A percentile compares a stretch with the other conserved stretches of the same genome.
phyloP scores from a whole-genome alignment of 2,888 invertebrate genomes.

The Limnephilus lunatus region DNA sequence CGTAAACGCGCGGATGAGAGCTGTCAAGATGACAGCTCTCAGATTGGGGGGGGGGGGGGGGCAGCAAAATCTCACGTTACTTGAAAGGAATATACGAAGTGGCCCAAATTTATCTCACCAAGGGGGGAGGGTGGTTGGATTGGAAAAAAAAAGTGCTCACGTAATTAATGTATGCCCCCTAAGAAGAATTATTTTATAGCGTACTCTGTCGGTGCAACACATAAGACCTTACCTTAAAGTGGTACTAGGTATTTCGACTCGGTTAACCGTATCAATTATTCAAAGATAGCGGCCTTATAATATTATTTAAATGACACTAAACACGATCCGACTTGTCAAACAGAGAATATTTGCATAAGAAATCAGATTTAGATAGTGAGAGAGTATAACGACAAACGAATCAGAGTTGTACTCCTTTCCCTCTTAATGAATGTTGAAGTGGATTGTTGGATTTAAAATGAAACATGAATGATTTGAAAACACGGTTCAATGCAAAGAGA shows the following conservation, averaged over 20 bases:
- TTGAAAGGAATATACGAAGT: too few relatives aligned
- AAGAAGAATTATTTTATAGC: too few relatives aligned
- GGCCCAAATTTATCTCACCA: too few relatives aligned
- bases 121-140: too few relatives aligned
- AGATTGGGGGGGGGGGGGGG: too few relatives aligned
- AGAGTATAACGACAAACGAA: background rate
- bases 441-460: background rate
- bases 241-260: background rate
- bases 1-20: too few relatives aligned
- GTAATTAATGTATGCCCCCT: too few relatives aligned
- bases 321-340: background rate
- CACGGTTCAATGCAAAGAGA: background rate
- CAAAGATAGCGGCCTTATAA: background rate
- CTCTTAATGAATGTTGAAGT: background rate
- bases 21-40: too few relatives aligned
- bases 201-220: too few relatives aligned
- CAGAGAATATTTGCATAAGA: conserved; percentile 2
- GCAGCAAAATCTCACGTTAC: too few relatives aligned
- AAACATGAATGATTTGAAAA: background rate
- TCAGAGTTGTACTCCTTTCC: background rate
- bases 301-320: background rate
- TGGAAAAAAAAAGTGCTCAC: too few relatives aligned
- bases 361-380: background rate
- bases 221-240: background rate
- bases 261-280: background rate